Base-by-base conservation (phyloP, 2,888 invertebrate species). In the Hydropsyche betteni region DNA sequence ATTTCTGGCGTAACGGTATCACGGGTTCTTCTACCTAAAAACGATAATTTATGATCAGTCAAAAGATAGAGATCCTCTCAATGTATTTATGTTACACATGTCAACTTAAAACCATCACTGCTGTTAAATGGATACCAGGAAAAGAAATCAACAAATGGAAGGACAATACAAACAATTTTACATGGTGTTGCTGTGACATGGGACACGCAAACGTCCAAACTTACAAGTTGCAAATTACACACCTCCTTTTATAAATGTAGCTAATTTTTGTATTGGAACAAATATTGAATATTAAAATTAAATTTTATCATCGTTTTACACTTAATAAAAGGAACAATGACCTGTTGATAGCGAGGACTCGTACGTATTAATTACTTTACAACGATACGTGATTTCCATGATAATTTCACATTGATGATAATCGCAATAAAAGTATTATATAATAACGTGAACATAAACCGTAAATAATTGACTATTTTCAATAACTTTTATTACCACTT, bases 11-110 rank as follows among this genome's bases (percentile, higher is more conserved):
- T 70, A 70, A 52, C 70, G 70, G 70, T 70, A 24, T 69, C 69
- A 8, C 50, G 4, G 50, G 51, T 64, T 34, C 38, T 24, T 69
- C 69, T 69, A 53, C 52, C 70, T 53, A 53, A 53, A 70, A 52
- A 70, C 70, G 51, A 70, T 70, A 70, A 70, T 70, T 70, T 70
- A 70, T 52, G 70, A 33, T 52, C 53, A 70, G 51, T 52, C 55
- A 52, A 58, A 58, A 58, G 58, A 58, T 58, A 58, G 52, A 24
- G 52, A 24, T 44, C 50, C 33, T 44, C 16, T n/a, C 69, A 16
- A 10, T 10, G 44, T 44, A 44, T 44, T 44, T 44, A 44, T 44
- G 44, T 44, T 44, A 44, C 44, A 58, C 16, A 24, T 58, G 58
- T 58, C 58, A 16, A 58, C 58, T 58, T 24, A 8, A 58, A 58